A percentile compares a stretch with the other conserved stretches of the same genome.
phyloP scores from a whole-genome alignment of 92 coral and sea anemone species.

The Desmophyllum pertusum region DNA sequence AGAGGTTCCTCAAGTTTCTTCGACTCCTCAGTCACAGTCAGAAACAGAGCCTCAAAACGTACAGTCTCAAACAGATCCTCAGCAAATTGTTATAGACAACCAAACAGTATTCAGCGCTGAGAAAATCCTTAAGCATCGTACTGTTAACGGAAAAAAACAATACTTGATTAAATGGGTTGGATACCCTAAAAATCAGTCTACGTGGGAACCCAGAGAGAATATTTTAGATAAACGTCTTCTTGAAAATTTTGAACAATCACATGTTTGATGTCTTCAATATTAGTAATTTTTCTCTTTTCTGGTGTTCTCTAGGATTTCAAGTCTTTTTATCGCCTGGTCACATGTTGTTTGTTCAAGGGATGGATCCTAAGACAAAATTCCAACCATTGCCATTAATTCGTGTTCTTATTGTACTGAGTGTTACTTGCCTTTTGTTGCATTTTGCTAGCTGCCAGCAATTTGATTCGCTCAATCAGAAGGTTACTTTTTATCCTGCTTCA shows the following conservation, averaged over 20 bases:
- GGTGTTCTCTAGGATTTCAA: not conserved
- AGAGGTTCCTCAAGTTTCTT: too few relatives aligned
- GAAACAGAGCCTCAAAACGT: too few relatives aligned
- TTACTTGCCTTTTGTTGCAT: not conserved
- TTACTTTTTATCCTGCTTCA: conserved; percentile 11
- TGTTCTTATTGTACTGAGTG: not conserved
- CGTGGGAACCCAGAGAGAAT: conserved; percentile 4
- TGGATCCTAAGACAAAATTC: not conserved
- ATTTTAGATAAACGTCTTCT: not conserved
- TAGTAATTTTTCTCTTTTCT: not conserved
- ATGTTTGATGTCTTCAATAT: too few relatives aligned
- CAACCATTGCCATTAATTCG: not conserved
- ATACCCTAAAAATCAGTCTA: not conserved
- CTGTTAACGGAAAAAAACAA: not conserved
- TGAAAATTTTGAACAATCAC: not conserved
- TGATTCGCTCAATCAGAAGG: not conserved
- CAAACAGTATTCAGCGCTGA: conserved; percentile 12
- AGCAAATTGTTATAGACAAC: too few relatives aligned
- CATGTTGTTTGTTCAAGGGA: not conserved
- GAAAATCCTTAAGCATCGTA: conserved; percentile 9
- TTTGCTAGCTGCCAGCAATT: not conserved
- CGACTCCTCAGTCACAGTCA: not conserved
- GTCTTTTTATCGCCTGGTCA: not conserved
- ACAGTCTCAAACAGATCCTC: too few relatives aligned
- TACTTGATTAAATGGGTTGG: not conserved